These are phyloP conservation scores for Myotis daubentonii DNA, from an alignment of 2,797 vertebrate genomes.

Conservation along the genomic window DNA sequence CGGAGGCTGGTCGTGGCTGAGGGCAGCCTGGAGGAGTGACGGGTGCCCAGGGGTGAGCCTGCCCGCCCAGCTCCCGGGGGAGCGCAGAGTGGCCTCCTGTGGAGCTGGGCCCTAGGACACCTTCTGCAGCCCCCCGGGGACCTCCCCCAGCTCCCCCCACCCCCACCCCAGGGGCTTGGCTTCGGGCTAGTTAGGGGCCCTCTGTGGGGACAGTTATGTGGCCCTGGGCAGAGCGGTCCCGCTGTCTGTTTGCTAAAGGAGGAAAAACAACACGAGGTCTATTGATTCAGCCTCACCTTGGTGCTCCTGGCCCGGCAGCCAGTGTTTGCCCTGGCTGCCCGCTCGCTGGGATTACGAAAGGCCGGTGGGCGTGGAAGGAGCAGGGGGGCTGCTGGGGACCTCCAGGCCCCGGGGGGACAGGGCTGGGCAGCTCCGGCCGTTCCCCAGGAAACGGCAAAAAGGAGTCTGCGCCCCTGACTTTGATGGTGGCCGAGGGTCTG, in stretches of 20 bases:
- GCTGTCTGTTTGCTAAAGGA: slow-evolving; percentile 75
- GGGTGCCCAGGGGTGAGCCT: neutral
- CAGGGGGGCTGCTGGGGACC: neutral
- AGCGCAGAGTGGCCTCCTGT: neutral
- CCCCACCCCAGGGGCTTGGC: neutral
- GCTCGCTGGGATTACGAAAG: neutral
- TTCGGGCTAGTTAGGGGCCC: slow-evolving; percentile 44
- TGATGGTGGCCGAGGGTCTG: neutral
- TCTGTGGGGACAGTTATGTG: slow-evolving; percentile 70
- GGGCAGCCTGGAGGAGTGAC: neutral
- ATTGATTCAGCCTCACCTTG: slow-evolving; percentile 74
- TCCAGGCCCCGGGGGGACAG: slow-evolving; percentile 17
- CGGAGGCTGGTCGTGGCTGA: neutral
- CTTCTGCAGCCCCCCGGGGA: neutral
- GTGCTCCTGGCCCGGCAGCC: slow-evolving; percentile 74
- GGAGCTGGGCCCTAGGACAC: neutral
- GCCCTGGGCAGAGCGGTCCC: slow-evolving; percentile 66
- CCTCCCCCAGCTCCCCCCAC: neutral
- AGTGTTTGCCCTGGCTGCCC: slow-evolving; percentile 70
- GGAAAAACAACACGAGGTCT: slow-evolving; percentile 39
- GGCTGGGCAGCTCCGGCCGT: fast-evolving
- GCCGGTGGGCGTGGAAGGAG: slow-evolving; percentile 49
- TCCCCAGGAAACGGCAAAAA: slow-evolving; percentile 25
- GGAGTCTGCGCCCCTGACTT: neutral
- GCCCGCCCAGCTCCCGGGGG: neutral